Evolutionary conservation across 2,113 vertebrate genomes (phyloP), one percentile per base, ranked within the genome.

Genomic region (Brienomyrus longianalis): DNA sequence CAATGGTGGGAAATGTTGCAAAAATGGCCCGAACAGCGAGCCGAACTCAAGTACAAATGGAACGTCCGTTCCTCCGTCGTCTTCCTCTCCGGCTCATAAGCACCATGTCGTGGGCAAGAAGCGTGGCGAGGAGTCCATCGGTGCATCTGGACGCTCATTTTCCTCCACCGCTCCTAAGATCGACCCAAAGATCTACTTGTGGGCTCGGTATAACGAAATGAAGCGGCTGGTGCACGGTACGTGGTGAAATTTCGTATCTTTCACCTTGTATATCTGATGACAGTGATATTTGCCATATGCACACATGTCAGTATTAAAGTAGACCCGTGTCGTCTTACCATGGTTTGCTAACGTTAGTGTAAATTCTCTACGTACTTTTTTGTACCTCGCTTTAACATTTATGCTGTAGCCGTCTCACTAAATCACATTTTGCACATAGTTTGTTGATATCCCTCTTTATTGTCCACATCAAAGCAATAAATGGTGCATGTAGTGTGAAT

Each of bases 171-270:
- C 94, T 0, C 93, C 91, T 3, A 92, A 95, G 0, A 4, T 91
- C 51, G 95, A 96, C 90, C 91, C 92, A 54, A 95, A 92, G 86
- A 93, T 93, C 1, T 96, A 94, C 89, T 88, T 97, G 62, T 97
- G 97, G 96, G 91, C 93, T 17, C 95, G 96, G 1, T 97, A 97
- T 88, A 95, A 95, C 59, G 96, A 97, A 48, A 94, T 95, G 93
- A 97, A 95, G 83, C 95, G 96, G 48, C 93, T 97, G 59, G 97
- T 97, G 62, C 95, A 97, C 92, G 97, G 97, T 97, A 92, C 93
- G 93, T 88, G 10, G 17, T 6, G 7, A 8, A 11, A 7, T 23
- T 23, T 31, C 21, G 13, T n/a, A 59, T 43, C 62, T 8, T 35
- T n/a, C n/a, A 62, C 23, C 2, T n/a, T 62, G 23, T 62, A 62